phyloP scores from a whole-genome alignment of 1,140 invertebrate genomes.

The Gerris buenoi region DNA sequence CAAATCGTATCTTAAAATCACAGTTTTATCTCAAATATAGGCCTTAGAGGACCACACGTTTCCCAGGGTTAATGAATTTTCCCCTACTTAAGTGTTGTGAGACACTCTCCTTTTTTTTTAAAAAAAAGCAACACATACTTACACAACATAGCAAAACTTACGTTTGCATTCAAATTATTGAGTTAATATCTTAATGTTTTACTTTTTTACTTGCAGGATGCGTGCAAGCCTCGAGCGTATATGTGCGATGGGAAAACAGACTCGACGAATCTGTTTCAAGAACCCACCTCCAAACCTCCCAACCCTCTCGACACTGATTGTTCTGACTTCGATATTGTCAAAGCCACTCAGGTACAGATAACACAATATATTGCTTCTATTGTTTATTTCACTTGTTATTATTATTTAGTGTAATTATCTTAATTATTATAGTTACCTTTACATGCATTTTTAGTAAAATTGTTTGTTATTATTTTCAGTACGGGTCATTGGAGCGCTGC shows the following conservation, averaged over 20 bases:
- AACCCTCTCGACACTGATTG: constrained; percentile 44
- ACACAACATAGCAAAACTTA: too few relatives aligned
- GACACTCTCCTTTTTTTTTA: background rate
- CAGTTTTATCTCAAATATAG: background rate
- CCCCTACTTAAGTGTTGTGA: background rate
- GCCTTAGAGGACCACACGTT: background rate
- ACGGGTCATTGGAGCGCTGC: constrained; percentile 20
- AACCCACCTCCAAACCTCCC: constrained; percentile 25
- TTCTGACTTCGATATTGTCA: constrained; percentile 79
- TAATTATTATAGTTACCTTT: too few relatives aligned
- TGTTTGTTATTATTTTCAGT: too few relatives aligned
- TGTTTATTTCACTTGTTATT: too few relatives aligned
- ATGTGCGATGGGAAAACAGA: constrained; percentile 14
- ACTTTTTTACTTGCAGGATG: too few relatives aligned
- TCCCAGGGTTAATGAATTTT: background rate
- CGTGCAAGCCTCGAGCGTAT: constrained; percentile 16
- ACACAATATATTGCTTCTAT: too few relatives aligned
- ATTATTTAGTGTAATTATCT: too few relatives aligned
- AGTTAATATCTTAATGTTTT: constrained; percentile 1
- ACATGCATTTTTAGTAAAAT: too few relatives aligned
- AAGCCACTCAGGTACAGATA: constrained; percentile 81
- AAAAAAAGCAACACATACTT: too few relatives aligned
- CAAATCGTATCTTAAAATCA: background rate
- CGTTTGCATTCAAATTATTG: background rate
- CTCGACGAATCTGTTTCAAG: constrained; percentile 27